Percentiles rank a stretch among this genome's conserved stretches.
Conservation (phyloP, 2,797 vertebrate species). For the Sebastes glaucus region DNA sequence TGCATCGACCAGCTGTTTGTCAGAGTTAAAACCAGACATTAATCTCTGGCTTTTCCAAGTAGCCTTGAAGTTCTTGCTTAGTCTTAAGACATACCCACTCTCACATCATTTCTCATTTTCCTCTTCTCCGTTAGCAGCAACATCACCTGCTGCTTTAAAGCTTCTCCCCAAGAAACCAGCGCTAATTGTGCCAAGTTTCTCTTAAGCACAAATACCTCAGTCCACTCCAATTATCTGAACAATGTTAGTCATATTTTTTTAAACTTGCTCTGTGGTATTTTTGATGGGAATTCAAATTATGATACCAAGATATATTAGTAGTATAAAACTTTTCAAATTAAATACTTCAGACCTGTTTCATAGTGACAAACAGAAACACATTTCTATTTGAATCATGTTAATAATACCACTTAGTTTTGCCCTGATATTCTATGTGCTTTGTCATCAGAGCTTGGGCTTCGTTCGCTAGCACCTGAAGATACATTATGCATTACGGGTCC, state of each 20-base stretch:
- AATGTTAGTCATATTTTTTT: constrained; percentile 4
- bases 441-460: too few species aligned
- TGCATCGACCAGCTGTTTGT: constrained; percentile 35
- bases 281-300: constrained; percentile 1
- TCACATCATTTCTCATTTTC: constrained; percentile 13
- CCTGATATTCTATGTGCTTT: too few species aligned
- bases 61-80: neutral
- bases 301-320: neutral
- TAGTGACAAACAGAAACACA: too few species aligned
- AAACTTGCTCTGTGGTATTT: neutral
- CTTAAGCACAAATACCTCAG: constrained; percentile 11
- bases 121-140: constrained; percentile 5
- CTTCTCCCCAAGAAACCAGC: neutral
- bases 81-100: constrained; percentile 12
- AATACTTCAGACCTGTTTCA: too few species aligned
- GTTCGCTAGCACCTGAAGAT: too few species aligned
- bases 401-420: too few species aligned
- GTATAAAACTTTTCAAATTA: too few species aligned
- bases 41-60: constrained; percentile 8
- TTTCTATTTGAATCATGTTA: too few species aligned
- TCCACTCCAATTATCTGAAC: constrained; percentile 28
- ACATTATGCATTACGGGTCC: too few species aligned
- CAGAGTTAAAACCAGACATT: constrained; percentile 29
- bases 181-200: constrained; percentile 23
- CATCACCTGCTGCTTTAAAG: constrained; percentile 35